Conservation (phyloP, 2,888 invertebrate species). For the Eristalinus aeneus region DNA sequence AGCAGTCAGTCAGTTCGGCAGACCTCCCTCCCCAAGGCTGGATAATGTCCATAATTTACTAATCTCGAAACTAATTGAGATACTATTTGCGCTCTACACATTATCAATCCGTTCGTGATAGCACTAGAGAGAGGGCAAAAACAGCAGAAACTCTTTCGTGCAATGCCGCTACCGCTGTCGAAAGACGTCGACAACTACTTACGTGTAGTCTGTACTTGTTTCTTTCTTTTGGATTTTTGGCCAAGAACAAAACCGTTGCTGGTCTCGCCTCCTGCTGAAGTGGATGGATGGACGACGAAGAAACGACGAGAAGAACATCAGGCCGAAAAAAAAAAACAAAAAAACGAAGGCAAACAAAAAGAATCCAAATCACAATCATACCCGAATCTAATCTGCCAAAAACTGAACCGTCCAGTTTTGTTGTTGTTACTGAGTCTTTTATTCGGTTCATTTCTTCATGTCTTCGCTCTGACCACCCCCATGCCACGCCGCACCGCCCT, state of each 20-base stretch:
- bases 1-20: background rate
- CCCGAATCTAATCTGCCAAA: slow-evolving; percentile 61
- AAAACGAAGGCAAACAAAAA: slow-evolving; percentile 11
- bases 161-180: slow-evolving; percentile 22
- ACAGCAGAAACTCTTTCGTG: slow-evolving; percentile 37
- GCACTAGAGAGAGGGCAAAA: background rate
- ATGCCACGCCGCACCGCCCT: background rate
- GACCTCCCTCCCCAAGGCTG: background rate
- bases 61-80: slow-evolving; percentile 52
- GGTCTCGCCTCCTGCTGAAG: background rate
- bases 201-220: background rate
- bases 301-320: background rate
- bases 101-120: slow-evolving; percentile 38
- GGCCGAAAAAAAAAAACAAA: background rate
- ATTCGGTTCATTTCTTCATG: slow-evolving; percentile 36
- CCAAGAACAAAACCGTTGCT: background rate
- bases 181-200: background rate
- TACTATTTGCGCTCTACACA: slow-evolving; percentile 21
- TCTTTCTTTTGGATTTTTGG: background rate
- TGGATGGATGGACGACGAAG: background rate
- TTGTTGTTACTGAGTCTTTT: slow-evolving; percentile 8
- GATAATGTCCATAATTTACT: slow-evolving; percentile 57
- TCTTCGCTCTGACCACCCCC: background rate
- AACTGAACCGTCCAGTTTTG: slow-evolving; percentile 59
- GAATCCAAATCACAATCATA: slow-evolving; percentile 51